These are phyloP conservation scores for Gouania willdenowi DNA, from an alignment of 2,797 vertebrate species.

Conservation along the genomic window DNA sequence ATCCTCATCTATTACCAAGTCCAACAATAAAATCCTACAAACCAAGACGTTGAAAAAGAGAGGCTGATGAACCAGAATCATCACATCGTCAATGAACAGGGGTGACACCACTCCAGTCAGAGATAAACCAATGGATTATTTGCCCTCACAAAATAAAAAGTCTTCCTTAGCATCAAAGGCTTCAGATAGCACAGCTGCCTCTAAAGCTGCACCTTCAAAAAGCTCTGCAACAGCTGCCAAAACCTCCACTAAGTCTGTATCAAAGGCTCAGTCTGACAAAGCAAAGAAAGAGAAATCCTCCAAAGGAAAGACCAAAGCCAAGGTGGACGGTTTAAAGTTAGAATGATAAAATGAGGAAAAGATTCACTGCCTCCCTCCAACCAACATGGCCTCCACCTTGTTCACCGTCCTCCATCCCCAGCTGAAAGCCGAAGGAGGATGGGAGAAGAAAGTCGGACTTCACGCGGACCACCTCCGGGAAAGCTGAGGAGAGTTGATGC, in stretches of 20 bases:
- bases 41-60: conserved; percentile 90
- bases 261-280: conserved; percentile 53
- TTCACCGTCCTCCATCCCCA: conserved; percentile 40
- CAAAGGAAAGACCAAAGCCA: conserved; percentile 80
- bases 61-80: conserved; percentile 82
- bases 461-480: conserved; percentile 57
- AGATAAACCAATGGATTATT: conserved; percentile 94
- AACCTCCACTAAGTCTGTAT: conserved; percentile 41
- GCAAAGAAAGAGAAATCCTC: conserved; percentile 50
- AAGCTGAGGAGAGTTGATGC: conserved; percentile 63
- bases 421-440: conserved; percentile 50
- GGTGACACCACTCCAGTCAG: conserved; percentile 95
- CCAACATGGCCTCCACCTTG: conserved; percentile 18
- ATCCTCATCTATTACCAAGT: conserved; percentile 51
- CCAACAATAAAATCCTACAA: conserved; percentile 78
- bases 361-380: conserved; percentile 40
- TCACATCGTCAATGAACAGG: conserved; percentile 78
- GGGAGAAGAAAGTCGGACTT: conserved; percentile 46
- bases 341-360: conserved; percentile 85
- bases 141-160: conserved; percentile 46
- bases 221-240: conserved; percentile 80
- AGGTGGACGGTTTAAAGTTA: conserved; percentile 80
- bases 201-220: conserved; percentile 51
- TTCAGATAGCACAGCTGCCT: not conserved
- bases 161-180: conserved; percentile 50